phyloP scores from a whole-genome alignment of 1,140 invertebrate genomes.

The Xylocopa sonorina region DNA sequence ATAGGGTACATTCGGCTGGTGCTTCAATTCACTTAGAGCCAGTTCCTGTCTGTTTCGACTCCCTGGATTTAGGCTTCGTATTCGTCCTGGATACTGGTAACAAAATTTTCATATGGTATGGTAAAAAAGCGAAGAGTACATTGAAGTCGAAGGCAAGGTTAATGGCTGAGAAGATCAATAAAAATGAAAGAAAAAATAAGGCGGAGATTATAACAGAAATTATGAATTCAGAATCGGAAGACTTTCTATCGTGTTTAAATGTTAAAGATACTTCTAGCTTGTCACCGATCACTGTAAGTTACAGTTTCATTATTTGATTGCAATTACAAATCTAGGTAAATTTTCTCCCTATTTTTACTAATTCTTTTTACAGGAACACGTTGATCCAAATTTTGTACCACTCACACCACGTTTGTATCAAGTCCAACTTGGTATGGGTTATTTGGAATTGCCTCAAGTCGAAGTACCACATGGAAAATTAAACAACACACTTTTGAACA shows the following conservation, averaged over 20 bases:
- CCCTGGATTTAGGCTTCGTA: slow-evolving; percentile 95
- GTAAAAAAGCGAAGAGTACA: slow-evolving; percentile 96
- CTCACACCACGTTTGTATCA: slow-evolving; percentile 93
- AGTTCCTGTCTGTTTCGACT: slow-evolving; percentile 86
- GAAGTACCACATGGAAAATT: slow-evolving; percentile 91
- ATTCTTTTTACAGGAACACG: slow-evolving; percentile 88
- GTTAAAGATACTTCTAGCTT: slow-evolving; percentile 78
- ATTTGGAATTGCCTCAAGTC: slow-evolving; percentile 98
- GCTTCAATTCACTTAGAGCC: slow-evolving; percentile 96
- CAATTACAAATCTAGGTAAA: background rate
- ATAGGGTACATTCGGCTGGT: slow-evolving; percentile 94
- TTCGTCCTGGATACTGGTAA: slow-evolving; percentile 95
- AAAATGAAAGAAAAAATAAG: slow-evolving; percentile 98
- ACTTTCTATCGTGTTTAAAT: slow-evolving; percentile 92
- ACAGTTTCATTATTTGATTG: background rate
- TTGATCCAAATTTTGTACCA: slow-evolving; percentile 90
- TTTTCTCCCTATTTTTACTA: too few relatives aligned
- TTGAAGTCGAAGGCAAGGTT: slow-evolving; percentile 96
- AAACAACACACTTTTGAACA: slow-evolving; percentile 89
- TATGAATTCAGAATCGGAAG: slow-evolving; percentile 90
- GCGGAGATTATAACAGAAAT: slow-evolving; percentile 94
- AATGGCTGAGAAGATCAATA: slow-evolving; percentile 99
- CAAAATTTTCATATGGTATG: slow-evolving; percentile 96
- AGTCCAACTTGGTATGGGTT: slow-evolving; percentile 98
- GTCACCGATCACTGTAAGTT: slow-evolving; percentile 61